Evolutionary conservation across 2,888 invertebrate genomes (phyloP), one percentile per base, ranked within the genome.

Genomic region (Schizaphis graminum): DNA sequence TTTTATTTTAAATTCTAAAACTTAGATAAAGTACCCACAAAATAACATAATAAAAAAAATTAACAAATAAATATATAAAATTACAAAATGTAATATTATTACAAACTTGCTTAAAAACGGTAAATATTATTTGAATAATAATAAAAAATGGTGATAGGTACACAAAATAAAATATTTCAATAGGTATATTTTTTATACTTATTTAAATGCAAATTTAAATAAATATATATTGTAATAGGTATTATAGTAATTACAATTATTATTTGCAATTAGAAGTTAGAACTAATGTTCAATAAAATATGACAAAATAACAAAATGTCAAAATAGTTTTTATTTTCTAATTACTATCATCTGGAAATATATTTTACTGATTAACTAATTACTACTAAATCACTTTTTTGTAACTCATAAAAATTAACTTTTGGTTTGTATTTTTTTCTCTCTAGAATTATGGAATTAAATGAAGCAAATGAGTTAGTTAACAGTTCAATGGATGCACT

Each of bases 371-470:
- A 77, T 0, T 35, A 49, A 87, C 28, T 87, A n/a, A n/a, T 49
- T 49, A 49, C 28, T 49, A 87, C 7, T 87, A 49, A 89, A 56
- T 56, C 16, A 41, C 35, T 56, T 4, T 89, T 35, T 49, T 85
- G 16, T 35, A 35, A 16, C 16, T 16, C 35, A 35, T 67, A 67
- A 67, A 67, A 35, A 35, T 67, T 47, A 21, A 67, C 35, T 67
- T 67, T 7, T 67, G n/a, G n/a, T n/a, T n/a, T 67, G 3, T 16
- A n/a, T 56, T 28, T 56, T 44, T 87, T 0, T 67, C 35, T 67
- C 47, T 67, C 10, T 67, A 94, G 94, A 11, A 86, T 53, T 24
- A 94, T 94, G 94, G 49, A 91, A 35, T 89, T 84, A n/a, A 7
- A 7, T 24, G 21, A 84, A 57, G 10, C 10, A n/a, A 88, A 77